Base-by-base conservation (phyloP, 2,113 vertebrate genomes). In the Brachirus orientalis region DNA sequence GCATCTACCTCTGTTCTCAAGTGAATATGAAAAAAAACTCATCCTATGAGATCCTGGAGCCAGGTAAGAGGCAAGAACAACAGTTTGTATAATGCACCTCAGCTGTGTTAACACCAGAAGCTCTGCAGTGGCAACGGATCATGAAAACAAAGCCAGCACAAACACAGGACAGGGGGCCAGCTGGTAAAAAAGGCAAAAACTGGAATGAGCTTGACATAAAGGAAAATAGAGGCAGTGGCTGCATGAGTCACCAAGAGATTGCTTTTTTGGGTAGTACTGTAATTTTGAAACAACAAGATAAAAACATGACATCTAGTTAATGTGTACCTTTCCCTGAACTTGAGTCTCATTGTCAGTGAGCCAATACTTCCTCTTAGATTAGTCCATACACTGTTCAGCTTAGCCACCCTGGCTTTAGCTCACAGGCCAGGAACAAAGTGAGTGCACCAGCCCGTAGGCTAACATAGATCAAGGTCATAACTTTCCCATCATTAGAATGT, bases 91-190 rank as follows among this genome's bases (percentile, higher is more conserved):
- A 92, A 92, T 92, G 82, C 78, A 69, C 72, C 86, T 92, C 92
- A 92, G 90, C 92, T 93, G 92, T 92, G 88, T 88, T 92, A 91
- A 92, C 88, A 93, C 69, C 79, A 73, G 72, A 82, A 75, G 82
- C 80, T 79, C 77, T 74, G 75, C 69, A 60, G 75, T 53, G 64
- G 86, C 62, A 11, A 91, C 35, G 87, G 90, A 88, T 93, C 88
- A 79, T 85, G 83, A 91, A 92, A 92, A 90, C 85, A 91, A 76
- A 82, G 73, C 45, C 69, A 80, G 76, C 66, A 58, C 79, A 89
- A 90, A 89, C 75, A 79, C 62, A 46, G 55, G 50, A 47, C 8
- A 28, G 62, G 58, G 63, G 61, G 62, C 63, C 22, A 8, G 60
- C 61, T 76, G 77, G 46, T 33, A 48, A 58, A 61, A 35, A 60